Base-by-base conservation (phyloP, 2,113 vertebrate species). In the Stictonetta naevosa region DNA sequence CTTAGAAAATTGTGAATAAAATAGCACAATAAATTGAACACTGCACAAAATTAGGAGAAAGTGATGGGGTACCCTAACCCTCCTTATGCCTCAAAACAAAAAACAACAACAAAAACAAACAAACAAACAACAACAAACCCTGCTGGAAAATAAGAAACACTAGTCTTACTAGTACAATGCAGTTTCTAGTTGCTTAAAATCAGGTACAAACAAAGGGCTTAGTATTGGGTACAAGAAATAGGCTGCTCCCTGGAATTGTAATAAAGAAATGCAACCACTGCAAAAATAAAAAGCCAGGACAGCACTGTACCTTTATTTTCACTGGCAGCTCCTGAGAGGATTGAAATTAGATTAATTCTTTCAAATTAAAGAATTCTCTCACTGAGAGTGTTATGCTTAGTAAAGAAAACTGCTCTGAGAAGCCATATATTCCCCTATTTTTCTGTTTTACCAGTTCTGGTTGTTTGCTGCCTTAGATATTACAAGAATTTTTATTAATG, bases 51-150 rank as follows among this genome's bases (percentile, higher is more conserved):
- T 28, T 36, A 74, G 29, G 19, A 60, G 29, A 60, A 55, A 69
- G 28, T 2, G 1, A 80, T 33, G 12, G 16, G 10, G 29, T 36
- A 50, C 28, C 44, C 1, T 0, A 38, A 29, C 16, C 31, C 34
- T 83, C 44, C 15, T 44, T 74, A 34, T 34, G 25, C 42, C 36
- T 74, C 6, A 13, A 17, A 28, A 48, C 20, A 48, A 21, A 44
- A 44, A 17, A 44, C 42, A 56, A 63, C 22, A 12, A 50, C 23
- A 62, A 10, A 62, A 36, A 10, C 5, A 59, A 58, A 22, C 13
- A 22, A 36, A 62, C 48, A 50, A 50, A 14, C n/a, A 36, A 36
- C 11, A 18, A 3, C 46, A 48, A 48, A 48, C 20, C 46, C 10
- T 33, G 10, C 4, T 69, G 58, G 25, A 80, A 80, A 69, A 52